A percentile compares a stretch with the other conserved stretches of the same genome.
phyloP scores from a whole-genome alignment of 2,113 vertebrate species.

The Leuciscus idus region DNA sequence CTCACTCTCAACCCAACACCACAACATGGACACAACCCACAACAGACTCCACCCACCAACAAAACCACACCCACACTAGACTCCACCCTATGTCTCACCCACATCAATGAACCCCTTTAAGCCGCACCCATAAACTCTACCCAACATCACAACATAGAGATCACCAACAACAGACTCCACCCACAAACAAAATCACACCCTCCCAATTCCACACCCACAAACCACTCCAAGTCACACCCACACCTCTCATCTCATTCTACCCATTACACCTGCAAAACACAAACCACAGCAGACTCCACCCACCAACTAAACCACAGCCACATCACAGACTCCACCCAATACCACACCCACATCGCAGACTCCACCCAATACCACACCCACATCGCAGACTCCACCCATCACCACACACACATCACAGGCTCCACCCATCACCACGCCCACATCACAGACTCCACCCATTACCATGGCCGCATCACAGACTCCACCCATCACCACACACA shows the following conservation, averaged over 20 bases:
- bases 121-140: too few species aligned
- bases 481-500: too few species aligned
- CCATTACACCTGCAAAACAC: too few species aligned
- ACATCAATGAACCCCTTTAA: not conserved
- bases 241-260: not conserved
- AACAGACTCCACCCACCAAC: not conserved
- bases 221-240: not conserved
- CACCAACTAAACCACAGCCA: not conserved
- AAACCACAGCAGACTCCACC: not conserved
- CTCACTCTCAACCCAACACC: too few species aligned
- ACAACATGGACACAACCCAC: not conserved
- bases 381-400: too few species aligned
- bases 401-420: not conserved
- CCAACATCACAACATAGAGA: not conserved
- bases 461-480: not conserved
- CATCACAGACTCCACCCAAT: not conserved
- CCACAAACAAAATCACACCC: not conserved
- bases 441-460: not conserved
- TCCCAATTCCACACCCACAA: not conserved
- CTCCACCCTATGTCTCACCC: not conserved
- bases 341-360: not conserved
- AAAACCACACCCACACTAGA: too few species aligned
- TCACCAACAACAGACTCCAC: not conserved
- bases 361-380: not conserved
- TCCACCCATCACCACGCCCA: not conserved